Percentiles rank a stretch among this genome's conserved stretches.
Evolutionary conservation across 1,140 invertebrate species (phyloP).

Genomic region (Calliphora vicina): DNA sequence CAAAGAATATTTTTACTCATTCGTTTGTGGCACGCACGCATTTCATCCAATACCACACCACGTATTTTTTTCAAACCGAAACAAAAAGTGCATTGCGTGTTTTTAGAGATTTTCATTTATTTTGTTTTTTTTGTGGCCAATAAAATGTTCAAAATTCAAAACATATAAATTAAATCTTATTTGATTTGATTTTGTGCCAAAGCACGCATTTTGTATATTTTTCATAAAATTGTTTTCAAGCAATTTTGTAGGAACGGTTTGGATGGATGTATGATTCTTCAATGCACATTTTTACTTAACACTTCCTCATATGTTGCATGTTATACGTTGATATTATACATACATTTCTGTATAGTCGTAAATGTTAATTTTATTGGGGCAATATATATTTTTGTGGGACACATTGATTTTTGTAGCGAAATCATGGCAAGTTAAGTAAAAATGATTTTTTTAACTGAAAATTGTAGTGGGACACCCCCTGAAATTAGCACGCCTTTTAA

Average conservation of each 20-base stretch:
- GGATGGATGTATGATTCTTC: background rate
- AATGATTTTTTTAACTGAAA: background rate
- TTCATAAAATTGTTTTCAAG: background rate
- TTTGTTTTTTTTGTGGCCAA: conserved; percentile 9
- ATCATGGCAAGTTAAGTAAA: background rate
- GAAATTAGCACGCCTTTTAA: background rate
- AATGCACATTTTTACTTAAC: background rate
- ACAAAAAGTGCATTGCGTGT: background rate
- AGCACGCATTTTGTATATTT: conserved; percentile 14
- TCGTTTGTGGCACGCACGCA: background rate
- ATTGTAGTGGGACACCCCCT: background rate
- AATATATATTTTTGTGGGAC: background rate
- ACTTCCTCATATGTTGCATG: conserved; percentile 15
- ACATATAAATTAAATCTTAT: conserved; percentile 14
- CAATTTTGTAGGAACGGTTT: background rate
- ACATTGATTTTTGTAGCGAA: background rate
- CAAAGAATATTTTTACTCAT: background rate
- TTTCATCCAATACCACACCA: background rate
- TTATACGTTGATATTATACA: background rate
- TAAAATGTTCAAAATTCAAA: conserved; percentile 22
- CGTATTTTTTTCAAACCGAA: background rate
- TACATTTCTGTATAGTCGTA: background rate
- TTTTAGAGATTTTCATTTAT: background rate
- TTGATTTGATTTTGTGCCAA: conserved; percentile 24
- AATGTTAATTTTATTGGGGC: no score